Evolutionary conservation across 1,140 invertebrate species (phyloP), one percentile per base, ranked within the genome.

Genomic region (Atta texana): DNA sequence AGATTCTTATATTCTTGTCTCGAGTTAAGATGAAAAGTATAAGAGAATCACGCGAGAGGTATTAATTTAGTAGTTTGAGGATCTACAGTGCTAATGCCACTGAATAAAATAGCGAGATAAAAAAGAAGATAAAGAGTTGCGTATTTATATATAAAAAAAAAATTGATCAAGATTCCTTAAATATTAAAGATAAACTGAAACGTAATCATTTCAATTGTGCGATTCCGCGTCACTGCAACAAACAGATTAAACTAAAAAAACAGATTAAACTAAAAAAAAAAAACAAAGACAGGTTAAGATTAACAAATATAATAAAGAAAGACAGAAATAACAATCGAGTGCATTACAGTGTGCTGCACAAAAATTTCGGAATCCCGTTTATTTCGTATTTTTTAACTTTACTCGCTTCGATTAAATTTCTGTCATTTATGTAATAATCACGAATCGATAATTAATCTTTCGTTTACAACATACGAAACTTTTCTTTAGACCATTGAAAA

Each of bases 1-100:
- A 86, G 88, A 90, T 89, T 89, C 87, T 5, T 89, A 87, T 86
- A 72, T 89, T 88, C 84, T 77, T 84, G 59, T 89, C 61, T 89
- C 61, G 39, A 66, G 59, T 78, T 31, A 61, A n/a, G 39, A 53
- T 59, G 31, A 24, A 69, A 72, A 74, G 12, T 59, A 28, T 64
- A 81, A 44, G 31, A 81, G 16, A 44, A 44, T 53, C 68, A 39
- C 53, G 80, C 39, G 24, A 16, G 24, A 69, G n/a, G 24, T n/a
- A 53, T 18, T 59, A 72, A 57, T 82, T 72, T 59, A 78, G 24
- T 63, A 59, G 39, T 28, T 59, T n/a, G 18, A 66, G 12, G n/a
- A 72, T 7, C 12, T 34, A 64, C 24, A 14, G 3, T 3, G 55
- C 34, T 77, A 57, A 63, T n/a, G 28, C 7, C 0, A 10, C 0